Conservation (phyloP, 2,113 vertebrate genomes). For the Jaculus jaculus region DNA sequence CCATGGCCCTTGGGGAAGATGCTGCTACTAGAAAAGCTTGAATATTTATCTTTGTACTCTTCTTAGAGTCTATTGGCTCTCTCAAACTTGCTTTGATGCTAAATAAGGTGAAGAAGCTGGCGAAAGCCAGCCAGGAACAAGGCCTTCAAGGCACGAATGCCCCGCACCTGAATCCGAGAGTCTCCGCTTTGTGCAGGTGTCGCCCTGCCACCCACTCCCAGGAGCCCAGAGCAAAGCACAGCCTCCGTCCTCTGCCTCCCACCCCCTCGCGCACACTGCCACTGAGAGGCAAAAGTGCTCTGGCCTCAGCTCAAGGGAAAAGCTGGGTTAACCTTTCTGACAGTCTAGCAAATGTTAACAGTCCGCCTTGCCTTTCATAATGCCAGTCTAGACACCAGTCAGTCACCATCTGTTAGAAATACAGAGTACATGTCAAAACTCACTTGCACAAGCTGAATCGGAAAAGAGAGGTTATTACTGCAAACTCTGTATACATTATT, state of each 20-base stretch:
- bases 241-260: rapidly evolving
- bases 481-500: constrained; percentile 86
- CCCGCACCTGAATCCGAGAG: neutral
- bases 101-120: neutral
- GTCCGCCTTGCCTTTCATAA: constrained; percentile 69
- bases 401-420: constrained; percentile 75
- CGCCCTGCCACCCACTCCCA: neutral
- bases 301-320: constrained; percentile 54
- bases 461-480: constrained; percentile 81
- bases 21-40: neutral
- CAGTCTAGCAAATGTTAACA: constrained; percentile 71
- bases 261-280: neutral
- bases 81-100: neutral
- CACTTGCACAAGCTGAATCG: constrained; percentile 52
- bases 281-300: rapidly evolving
- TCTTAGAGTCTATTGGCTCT: neutral
- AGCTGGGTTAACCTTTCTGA: constrained; percentile 74
- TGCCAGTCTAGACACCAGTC: constrained; percentile 16
- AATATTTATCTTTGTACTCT: rapidly evolving
- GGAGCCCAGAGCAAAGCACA: neutral
- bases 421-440: constrained; percentile 78
- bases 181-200: rapidly evolving
- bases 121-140: neutral
- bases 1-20: neutral
- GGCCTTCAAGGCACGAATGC: neutral